These are phyloP conservation scores for Himantopus leucocephalus DNA, from an alignment of 2,113 vertebrate genomes.

Conservation along the genomic window DNA sequence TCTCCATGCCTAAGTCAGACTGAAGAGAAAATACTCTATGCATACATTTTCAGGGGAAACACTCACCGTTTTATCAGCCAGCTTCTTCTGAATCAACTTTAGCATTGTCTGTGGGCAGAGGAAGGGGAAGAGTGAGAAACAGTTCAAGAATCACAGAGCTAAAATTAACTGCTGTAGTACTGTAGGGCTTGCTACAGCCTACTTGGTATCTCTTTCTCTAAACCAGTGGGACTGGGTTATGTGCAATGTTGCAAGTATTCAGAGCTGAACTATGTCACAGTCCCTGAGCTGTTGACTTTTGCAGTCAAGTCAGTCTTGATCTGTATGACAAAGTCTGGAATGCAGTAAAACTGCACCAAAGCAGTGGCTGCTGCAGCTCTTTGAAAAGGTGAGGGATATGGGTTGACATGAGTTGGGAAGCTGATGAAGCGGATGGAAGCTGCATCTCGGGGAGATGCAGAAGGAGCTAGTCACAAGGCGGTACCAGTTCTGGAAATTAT, in stretches of 20 bases:
- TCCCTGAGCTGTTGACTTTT: neutral
- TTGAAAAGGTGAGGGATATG: neutral
- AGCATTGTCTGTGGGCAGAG: slow-evolving; percentile 88
- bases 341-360: neutral
- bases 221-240: neutral
- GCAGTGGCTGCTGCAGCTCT: neutral
- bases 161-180: neutral
- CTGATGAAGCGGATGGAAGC: neutral
- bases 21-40: neutral
- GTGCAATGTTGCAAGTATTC: neutral
- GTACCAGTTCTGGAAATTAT: neutral
- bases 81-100: slow-evolving; percentile 95
- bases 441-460: neutral
- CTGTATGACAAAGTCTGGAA: neutral
- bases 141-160: neutral
- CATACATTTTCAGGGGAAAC: neutral
- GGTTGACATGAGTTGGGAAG: neutral
- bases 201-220: neutral
- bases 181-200: neutral
- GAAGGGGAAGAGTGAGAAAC: neutral
- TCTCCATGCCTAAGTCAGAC: neutral
- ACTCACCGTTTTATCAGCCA: slow-evolving; percentile 91
- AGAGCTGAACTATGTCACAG: neutral
- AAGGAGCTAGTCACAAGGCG: neutral
- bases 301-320: neutral